These are phyloP conservation scores for Drosophila limbata DNA, from an alignment of 2,888 invertebrate genomes.

Conservation along the genomic window DNA sequence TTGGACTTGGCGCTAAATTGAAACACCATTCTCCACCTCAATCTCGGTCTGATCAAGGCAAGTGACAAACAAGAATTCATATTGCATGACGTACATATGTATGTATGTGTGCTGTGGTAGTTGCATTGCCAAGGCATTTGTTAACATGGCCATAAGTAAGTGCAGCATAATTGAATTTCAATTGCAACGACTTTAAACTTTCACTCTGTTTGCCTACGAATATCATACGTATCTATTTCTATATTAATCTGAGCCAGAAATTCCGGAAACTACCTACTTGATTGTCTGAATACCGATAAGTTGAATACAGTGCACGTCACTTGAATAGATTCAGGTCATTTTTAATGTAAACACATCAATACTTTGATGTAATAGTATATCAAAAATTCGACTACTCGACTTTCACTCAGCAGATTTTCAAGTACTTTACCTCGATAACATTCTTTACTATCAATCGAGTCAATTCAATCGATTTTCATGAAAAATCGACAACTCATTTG, in stretches of 20 bases:
- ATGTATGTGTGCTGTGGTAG: background rate
- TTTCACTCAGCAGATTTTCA: no score
- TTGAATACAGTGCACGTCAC: slow-evolving; percentile 3
- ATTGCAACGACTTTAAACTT: slow-evolving; percentile 47
- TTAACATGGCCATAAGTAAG: slow-evolving; percentile 17
- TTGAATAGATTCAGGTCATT: background rate
- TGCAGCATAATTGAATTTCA: slow-evolving; percentile 48
- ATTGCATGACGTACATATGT: slow-evolving; percentile 42
- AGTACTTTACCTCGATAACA: no score
- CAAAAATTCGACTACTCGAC: no score
- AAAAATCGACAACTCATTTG: no score
- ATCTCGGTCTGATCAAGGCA: slow-evolving; percentile 49
- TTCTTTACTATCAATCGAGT: no score
- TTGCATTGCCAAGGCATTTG: slow-evolving; percentile 17
- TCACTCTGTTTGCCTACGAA: slow-evolving; percentile 31
- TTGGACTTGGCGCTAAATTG: slow-evolving; percentile 25
- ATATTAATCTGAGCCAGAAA: background rate
- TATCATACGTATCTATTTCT: background rate
- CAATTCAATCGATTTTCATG: no score
- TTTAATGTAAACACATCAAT: background rate
- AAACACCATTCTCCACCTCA: slow-evolving; percentile 29
- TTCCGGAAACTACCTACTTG: slow-evolving; percentile 19
- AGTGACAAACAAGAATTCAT: slow-evolving; percentile 46
- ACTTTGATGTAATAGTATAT: background rate
- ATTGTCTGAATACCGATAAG: slow-evolving; percentile 3